Percentiles rank a stretch among this genome's conserved stretches.
Conservation (phyloP, 2,113 vertebrate genomes). For the Myodes glareolus region DNA sequence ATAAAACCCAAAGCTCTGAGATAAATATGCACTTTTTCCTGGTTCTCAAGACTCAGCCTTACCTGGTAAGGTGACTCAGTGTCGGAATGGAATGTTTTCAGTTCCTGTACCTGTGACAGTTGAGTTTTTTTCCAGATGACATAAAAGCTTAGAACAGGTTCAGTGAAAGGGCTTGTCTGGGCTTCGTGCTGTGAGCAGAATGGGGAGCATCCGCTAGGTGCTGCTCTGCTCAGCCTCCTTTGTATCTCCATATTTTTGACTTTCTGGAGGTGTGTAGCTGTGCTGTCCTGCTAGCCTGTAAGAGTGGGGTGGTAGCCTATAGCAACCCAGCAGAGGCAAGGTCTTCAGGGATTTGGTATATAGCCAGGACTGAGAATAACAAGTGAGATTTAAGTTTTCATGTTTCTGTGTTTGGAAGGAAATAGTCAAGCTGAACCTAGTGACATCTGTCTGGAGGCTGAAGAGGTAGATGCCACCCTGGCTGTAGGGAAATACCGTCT, state of each 20-base stretch:
- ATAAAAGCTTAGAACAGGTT: neutral
- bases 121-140: neutral
- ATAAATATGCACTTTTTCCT: neutral
- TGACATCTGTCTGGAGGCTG: neutral
- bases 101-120: neutral
- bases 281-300: neutral
- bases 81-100: neutral
- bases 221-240: neutral
- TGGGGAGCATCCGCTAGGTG: neutral
- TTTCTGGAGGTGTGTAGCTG: neutral
- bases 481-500: neutral
- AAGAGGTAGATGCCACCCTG: neutral
- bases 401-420: neutral
- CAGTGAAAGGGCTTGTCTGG: neutral
- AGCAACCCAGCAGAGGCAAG: neutral
- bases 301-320: neutral
- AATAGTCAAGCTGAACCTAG: neutral
- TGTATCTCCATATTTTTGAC: neutral
- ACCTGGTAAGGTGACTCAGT: neutral
- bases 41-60: neutral
- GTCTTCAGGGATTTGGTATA: neutral
- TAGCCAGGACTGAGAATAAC: neutral
- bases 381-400: neutral
- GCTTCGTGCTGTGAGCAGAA: neutral
- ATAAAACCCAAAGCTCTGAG: neutral